A percentile compares a stretch with the other conserved stretches of the same genome.
Conservation (phyloP, 2,797 vertebrate genomes). For the Molossus molossus region DNA sequence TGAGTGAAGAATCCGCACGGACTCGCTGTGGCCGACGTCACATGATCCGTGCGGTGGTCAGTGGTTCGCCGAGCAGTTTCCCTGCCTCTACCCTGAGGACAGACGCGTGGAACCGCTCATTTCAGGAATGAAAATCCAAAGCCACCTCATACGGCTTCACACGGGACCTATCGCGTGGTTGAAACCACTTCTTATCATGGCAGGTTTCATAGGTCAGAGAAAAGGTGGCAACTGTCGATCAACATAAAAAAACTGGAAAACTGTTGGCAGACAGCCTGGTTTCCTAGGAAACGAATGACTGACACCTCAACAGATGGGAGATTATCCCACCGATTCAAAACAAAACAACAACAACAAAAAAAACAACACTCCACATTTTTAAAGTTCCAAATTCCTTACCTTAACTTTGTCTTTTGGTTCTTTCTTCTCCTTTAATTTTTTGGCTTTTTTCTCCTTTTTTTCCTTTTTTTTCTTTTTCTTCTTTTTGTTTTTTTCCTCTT, state of each 20-base stretch:
- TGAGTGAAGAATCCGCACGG: not conserved
- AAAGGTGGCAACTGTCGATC: not conserved
- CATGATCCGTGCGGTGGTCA: not conserved
- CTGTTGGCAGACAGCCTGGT: fast-evolving
- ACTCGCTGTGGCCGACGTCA: not conserved
- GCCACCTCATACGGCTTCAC: not conserved
- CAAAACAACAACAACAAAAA: not conserved
- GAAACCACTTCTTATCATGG: not conserved
- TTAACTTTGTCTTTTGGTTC: slow-evolving; percentile 63
- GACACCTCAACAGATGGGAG: fast-evolving
- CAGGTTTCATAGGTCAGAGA: not conserved
- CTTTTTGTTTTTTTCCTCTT: slow-evolving; percentile 85
- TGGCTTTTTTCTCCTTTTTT: slow-evolving; percentile 60
- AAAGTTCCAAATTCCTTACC: not conserved
- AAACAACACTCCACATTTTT: not conserved
- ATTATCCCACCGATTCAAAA: not conserved
- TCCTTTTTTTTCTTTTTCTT: slow-evolving; percentile 82
- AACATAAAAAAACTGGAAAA: fast-evolving
- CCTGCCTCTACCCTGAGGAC: slow-evolving; percentile 28
- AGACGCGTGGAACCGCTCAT: not conserved
- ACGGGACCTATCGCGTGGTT: not conserved
- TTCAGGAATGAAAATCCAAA: slow-evolving; percentile 1
- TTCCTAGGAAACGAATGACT: not conserved
- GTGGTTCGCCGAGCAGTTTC: not conserved
- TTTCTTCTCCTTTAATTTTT: slow-evolving; percentile 77